A percentile compares a stretch with the other conserved stretches of the same genome.
phyloP scores from a whole-genome alignment of 2,888 invertebrate genomes.

The Plusia festucae region DNA sequence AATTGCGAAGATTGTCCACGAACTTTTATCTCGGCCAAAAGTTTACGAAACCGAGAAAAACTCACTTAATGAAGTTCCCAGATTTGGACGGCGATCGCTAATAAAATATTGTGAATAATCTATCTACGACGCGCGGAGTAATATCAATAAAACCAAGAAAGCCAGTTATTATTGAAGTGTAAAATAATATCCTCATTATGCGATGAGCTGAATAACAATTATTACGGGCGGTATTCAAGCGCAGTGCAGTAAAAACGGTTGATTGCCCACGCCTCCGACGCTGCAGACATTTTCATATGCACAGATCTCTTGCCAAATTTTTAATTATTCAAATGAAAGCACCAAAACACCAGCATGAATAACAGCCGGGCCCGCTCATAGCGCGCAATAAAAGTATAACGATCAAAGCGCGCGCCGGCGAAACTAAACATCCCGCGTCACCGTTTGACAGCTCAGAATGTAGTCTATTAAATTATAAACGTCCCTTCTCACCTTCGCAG shows the following conservation, averaged over 20 bases:
- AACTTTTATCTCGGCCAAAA: slow-evolving; percentile 43
- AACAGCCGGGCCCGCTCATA: slow-evolving; percentile 56
- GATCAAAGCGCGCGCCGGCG: slow-evolving; percentile 59
- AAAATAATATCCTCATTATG: slow-evolving; percentile 67
- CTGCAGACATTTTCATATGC: slow-evolving; percentile 67
- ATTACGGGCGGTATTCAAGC: slow-evolving; percentile 58
- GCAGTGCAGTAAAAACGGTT: slow-evolving; percentile 74
- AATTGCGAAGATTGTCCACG: slow-evolving; percentile 38
- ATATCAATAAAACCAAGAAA: slow-evolving; percentile 55
- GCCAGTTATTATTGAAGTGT: slow-evolving; percentile 62
- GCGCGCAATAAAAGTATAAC: slow-evolving; percentile 60
- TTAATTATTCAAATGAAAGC: slow-evolving; percentile 76
- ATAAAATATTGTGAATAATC: slow-evolving; percentile 49
- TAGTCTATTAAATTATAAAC: slow-evolving; percentile 82
- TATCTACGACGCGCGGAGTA: slow-evolving; percentile 30
- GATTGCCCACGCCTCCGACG: slow-evolving; percentile 59
- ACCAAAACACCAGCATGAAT: slow-evolving; percentile 62
- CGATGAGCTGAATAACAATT: slow-evolving; percentile 67
- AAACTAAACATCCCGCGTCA: slow-evolving; percentile 65
- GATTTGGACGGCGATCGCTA: slow-evolving; percentile 45
- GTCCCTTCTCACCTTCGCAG: slow-evolving; percentile 79
- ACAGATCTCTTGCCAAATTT: slow-evolving; percentile 72
- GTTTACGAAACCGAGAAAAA: slow-evolving; percentile 46
- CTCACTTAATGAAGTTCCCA: slow-evolving; percentile 51
- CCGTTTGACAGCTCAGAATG: slow-evolving; percentile 77